phyloP scores from a whole-genome alignment of 2,888 invertebrate species.

The Alentia gelatinosa region DNA sequence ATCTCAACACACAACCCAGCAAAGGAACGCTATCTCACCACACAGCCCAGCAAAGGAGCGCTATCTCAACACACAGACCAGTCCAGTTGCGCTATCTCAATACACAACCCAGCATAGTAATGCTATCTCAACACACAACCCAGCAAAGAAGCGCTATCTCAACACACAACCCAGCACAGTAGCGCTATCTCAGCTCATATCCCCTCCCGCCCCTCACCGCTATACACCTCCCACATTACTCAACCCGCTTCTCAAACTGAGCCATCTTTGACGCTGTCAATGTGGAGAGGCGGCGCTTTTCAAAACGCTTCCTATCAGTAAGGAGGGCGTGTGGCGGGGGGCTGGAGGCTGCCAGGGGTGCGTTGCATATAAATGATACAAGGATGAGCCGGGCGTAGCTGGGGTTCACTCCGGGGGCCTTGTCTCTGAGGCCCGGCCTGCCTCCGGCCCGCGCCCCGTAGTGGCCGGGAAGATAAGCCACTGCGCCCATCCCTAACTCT shows the following conservation, averaged over 20 bases:
- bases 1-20: too few relatives aligned
- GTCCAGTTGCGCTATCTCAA: too few relatives aligned
- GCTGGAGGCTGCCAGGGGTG: neutral
- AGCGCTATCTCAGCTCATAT: too few relatives aligned
- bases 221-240: neutral
- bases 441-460: neutral
- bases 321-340: too few relatives aligned
- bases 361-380: slow-evolving; percentile 40
- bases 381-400: neutral
- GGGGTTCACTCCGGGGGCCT: neutral
- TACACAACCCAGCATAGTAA: too few relatives aligned
- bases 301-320: neutral
- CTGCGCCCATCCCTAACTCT: slow-evolving; percentile 24
- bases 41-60: too few relatives aligned
- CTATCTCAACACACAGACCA: too few relatives aligned
- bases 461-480: neutral
- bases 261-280: neutral
- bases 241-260: neutral
- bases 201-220: neutral
- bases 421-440: neutral
- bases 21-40: too few relatives aligned
- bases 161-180: too few relatives aligned
- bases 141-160: too few relatives aligned
- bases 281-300: neutral
- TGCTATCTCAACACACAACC: too few relatives aligned